Percentiles rank a stretch among this genome's conserved stretches.
These are phyloP conservation scores for Oceanodroma leucorhoa DNA, from an alignment of 2,797 vertebrate genomes.

Conservation along the genomic window DNA sequence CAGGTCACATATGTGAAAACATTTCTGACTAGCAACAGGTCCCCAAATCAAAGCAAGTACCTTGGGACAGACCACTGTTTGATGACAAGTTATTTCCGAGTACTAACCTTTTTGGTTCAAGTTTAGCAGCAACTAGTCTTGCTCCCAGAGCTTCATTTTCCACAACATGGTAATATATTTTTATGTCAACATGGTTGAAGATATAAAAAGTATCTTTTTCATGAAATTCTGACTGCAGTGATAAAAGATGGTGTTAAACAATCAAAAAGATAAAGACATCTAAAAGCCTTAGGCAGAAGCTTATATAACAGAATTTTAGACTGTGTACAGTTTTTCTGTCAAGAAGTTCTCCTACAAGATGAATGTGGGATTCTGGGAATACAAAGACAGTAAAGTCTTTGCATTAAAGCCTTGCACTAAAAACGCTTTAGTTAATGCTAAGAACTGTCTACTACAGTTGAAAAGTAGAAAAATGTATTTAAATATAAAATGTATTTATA, in stretches of 20 bases:
- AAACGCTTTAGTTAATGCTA: background rate
- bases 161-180: slow-evolving; percentile 87
- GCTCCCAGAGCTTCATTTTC: slow-evolving; percentile 85
- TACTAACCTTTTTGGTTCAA: slow-evolving; percentile 91
- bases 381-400: background rate
- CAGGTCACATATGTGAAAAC: background rate
- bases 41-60: background rate
- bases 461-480: background rate
- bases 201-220: slow-evolving; percentile 91
- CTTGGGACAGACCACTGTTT: background rate
- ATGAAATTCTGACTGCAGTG: slow-evolving; percentile 85
- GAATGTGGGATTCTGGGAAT: background rate
- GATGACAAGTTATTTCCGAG: background rate
- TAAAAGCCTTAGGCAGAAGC: background rate
- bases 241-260: slow-evolving; percentile 1
- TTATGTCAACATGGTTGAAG: slow-evolving; percentile 95
- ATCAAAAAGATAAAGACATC: background rate
- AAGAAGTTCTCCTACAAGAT: background rate
- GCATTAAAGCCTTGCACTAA: background rate
- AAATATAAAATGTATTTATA: background rate
- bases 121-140: slow-evolving; percentile 91
- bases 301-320: background rate
- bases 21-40: background rate
- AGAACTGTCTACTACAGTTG: background rate
- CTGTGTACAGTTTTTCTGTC: background rate